Percentiles rank a stretch among this genome's conserved stretches.
Evolutionary conservation across 2,888 invertebrate genomes (phyloP).

Genomic region (Spodoptera exigua): DNA sequence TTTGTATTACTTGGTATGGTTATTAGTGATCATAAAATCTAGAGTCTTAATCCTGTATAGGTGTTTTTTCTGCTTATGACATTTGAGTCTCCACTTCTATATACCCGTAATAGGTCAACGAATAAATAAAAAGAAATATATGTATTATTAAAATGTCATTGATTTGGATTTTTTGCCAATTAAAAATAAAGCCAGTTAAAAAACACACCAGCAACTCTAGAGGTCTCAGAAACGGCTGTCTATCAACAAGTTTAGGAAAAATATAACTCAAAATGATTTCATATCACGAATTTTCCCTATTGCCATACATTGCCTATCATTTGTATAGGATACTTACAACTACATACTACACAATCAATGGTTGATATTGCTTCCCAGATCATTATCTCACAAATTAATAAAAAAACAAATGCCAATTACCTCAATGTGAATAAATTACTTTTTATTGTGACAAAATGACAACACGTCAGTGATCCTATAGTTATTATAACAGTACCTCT

Average conservation of each 20-base stretch:
- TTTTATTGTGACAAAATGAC: conserved; percentile 19
- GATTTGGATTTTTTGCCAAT: too few species aligned
- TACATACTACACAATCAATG: not conserved
- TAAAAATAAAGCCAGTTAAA: too few species aligned
- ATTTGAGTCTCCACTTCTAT: not conserved
- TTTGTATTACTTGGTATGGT: not conserved
- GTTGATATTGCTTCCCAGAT: conserved; percentile 4
- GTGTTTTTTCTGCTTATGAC: not conserved
- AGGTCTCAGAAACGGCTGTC: too few species aligned
- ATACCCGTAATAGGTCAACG: conserved; percentile 2
- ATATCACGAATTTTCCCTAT: too few species aligned
- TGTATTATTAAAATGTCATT: too few species aligned
- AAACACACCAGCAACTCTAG: too few species aligned
- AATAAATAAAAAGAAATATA: too few species aligned
- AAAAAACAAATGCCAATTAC: not conserved
- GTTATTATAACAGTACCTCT: conserved; percentile 8
- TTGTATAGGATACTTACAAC: too few species aligned
- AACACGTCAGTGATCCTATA: too few species aligned
- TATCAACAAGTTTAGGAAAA: too few species aligned
- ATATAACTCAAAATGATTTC: too few species aligned
- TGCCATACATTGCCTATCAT: too few species aligned
- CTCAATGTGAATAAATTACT: conserved; percentile 14
- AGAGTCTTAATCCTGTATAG: not conserved
- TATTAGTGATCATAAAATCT: not conserved
- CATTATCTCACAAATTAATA: not conserved